Percentiles rank a stretch among this genome's conserved stretches.
phyloP scores from a whole-genome alignment of 2,113 vertebrate genomes.

The Onychostoma macrolepis region DNA sequence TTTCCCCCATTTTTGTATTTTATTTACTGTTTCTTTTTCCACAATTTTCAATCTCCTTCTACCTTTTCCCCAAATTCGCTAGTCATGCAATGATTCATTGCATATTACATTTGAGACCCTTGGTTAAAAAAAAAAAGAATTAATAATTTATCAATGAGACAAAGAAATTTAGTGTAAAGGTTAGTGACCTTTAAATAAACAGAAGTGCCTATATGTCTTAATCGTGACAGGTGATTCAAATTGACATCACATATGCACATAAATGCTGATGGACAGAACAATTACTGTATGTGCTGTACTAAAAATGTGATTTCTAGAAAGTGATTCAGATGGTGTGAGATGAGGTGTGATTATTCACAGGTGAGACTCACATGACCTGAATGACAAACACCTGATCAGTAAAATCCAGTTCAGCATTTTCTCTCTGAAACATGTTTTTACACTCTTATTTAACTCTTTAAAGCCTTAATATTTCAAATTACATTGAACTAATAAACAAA shows the following conservation, averaged over 20 bases:
- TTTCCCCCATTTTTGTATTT: too few species aligned
- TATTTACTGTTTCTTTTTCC: too few species aligned
- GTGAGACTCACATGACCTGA: conserved; percentile 34
- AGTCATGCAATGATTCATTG: too few species aligned
- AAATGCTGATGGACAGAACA: not conserved
- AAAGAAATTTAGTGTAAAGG: not conserved
- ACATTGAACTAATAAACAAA: not conserved
- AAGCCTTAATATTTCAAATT: not conserved
- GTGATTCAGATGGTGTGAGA: not conserved
- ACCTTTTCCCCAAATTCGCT: too few species aligned
- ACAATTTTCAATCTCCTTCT: not conserved
- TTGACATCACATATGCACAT: not conserved
- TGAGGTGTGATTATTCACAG: not conserved
- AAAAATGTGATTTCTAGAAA: not conserved
- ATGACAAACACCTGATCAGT: not conserved
- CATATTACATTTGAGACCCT: not conserved
- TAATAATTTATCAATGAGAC: not conserved
- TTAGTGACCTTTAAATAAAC: not conserved
- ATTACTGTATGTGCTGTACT: not conserved
- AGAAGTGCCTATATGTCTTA: not conserved
- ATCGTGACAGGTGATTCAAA: not conserved
- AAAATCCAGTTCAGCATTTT: not conserved
- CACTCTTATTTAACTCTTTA: not conserved
- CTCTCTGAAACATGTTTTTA: not conserved
- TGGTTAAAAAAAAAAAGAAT: not conserved